Percentiles rank a stretch among this genome's conserved stretches.
These are phyloP conservation scores for Hirundo rustica DNA, from an alignment of 2,797 vertebrate genomes.

Conservation along the genomic window DNA sequence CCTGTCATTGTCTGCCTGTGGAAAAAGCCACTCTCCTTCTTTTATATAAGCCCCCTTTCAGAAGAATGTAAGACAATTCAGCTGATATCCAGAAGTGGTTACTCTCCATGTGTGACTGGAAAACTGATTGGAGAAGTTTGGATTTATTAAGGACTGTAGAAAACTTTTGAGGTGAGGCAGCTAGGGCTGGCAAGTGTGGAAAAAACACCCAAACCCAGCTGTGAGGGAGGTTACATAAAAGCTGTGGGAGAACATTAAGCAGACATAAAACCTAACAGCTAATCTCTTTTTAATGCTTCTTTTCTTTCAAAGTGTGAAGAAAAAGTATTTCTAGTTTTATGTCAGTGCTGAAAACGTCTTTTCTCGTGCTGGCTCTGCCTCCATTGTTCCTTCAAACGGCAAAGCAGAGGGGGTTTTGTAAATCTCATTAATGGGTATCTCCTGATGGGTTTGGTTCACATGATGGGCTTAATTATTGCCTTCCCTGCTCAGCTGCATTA, in stretches of 20 bases:
- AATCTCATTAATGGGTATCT: slow-evolving; percentile 8
- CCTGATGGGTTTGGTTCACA: slow-evolving; percentile 36
- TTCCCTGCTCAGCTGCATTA: neutral
- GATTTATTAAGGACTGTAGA: neutral
- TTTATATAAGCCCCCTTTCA: neutral
- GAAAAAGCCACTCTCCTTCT: neutral
- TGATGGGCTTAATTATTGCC: slow-evolving; percentile 27
- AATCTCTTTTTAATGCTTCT: neutral
- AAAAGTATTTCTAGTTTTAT: neutral
- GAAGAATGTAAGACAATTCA: neutral
- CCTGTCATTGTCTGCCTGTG: neutral
- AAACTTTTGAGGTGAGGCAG: neutral
- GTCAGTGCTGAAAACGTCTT: neutral
- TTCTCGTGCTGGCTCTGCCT: neutral
- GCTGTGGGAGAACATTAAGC: neutral
- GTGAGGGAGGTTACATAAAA: neutral
- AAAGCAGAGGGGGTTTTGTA: neutral
- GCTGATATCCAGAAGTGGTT: neutral
- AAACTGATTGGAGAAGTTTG: neutral
- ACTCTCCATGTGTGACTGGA: neutral
- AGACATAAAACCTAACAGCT: neutral
- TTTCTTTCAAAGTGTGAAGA: neutral
- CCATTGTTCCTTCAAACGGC: neutral
- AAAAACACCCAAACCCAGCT: neutral
- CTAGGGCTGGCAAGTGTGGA: neutral